Evolutionary conservation across 2,113 vertebrate genomes (phyloP).

Genomic region (Oenanthe melanoleuca): DNA sequence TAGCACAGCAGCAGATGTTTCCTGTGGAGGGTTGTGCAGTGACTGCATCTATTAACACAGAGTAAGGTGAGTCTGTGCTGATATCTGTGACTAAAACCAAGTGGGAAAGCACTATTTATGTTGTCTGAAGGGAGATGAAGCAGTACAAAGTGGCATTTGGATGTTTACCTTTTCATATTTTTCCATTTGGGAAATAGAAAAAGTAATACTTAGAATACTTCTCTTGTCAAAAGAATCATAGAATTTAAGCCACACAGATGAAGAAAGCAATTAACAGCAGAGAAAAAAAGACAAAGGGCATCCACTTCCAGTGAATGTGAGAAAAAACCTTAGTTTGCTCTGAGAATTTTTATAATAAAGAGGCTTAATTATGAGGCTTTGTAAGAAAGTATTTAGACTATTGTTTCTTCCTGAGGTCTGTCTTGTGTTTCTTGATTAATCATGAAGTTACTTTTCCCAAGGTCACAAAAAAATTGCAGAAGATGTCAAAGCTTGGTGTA

Average conservation of each 20-base stretch:
- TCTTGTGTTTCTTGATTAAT: constrained; percentile 1
- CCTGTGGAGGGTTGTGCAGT: background rate
- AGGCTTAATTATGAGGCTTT: background rate
- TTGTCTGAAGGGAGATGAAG: background rate
- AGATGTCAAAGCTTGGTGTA: background rate
- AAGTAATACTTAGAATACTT: background rate
- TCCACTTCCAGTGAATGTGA: background rate
- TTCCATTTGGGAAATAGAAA: background rate
- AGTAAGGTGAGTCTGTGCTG: background rate
- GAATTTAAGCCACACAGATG: background rate
- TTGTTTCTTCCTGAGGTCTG: background rate
- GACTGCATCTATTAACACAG: background rate
- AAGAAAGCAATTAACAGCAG: constrained; percentile 15
- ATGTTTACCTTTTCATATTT: background rate
- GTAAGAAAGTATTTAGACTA: background rate
- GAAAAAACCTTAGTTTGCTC: background rate
- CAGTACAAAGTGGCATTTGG: background rate
- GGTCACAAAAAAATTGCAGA: constrained; percentile 12
- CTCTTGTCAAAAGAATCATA: background rate
- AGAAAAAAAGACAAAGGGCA: background rate
- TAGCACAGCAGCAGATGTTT: background rate
- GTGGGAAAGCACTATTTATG: background rate
- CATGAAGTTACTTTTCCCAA: background rate
- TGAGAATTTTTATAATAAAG: background rate
- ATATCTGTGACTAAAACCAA: background rate